Base-by-base conservation (phyloP, 2,888 invertebrate genomes). In the Desoria tigrina region DNA sequence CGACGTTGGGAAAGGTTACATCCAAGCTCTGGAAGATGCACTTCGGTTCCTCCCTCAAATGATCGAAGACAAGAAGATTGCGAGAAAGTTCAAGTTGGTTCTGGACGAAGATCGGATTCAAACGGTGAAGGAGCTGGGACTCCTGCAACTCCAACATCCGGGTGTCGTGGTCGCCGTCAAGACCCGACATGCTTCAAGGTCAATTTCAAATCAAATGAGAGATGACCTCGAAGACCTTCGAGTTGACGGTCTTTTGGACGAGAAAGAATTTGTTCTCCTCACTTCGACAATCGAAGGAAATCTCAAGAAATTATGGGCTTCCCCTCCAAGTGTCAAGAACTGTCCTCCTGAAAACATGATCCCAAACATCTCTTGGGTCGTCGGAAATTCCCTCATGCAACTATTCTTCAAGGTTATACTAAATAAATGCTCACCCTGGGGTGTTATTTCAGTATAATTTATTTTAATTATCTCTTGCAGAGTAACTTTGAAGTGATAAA, bases 161-260 rank as follows among this genome's bases (percentile, higher is more conserved):
- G 84, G 84, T 82, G 86, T 87, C 0, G 86, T 86, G 1, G 84
- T 86, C 55, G 86, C 86, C 0, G 86, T 87, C 58, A 87, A 87
- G 78, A 86, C 87, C 0, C 79, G 84, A 3, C 86, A 87, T 74
- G 86, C 86, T 0, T 84, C 85, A 50, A 82, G 86, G 0, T 84
- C 84, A n/a, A 85, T 86, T 0, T 80, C 87, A 0, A 86, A 86
- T 71, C 84, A 84, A 80, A 80, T 86, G 74, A 73, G 84, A 18
- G 85, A 85, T 50, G 83, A 84, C 9, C 80, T 86, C 75, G 81
- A 83, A 68, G 80, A 81, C 50, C 78, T 87, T 24, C 84, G 84
- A 68, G 84, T 84, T 73, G 85, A 86, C 61, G 76, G 72, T 72
- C 83, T 86, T 66, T 77, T 87, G 0, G 86, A 86, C 68, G 86